Conservation (phyloP, 2,113 vertebrate species). For the Electrona antarctica region DNA sequence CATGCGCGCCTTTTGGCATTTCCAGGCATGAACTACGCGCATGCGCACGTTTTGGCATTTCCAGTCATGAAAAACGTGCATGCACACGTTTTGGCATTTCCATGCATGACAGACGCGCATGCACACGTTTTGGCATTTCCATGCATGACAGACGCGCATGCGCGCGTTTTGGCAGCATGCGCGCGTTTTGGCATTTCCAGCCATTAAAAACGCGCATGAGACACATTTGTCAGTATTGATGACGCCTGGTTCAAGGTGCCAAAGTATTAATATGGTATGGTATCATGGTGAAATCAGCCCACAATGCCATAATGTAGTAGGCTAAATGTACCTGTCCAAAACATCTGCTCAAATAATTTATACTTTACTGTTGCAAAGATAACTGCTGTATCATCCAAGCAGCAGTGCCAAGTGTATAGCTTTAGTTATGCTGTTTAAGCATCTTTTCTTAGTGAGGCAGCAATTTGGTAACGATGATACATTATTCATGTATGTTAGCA, state of each 20-base stretch:
- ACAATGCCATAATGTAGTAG: conserved; percentile 54
- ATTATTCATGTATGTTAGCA: conserved; percentile 73
- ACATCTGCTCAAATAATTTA: conserved; percentile 64
- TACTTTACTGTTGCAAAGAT: conserved; percentile 23
- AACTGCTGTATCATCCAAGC: conserved; percentile 30
- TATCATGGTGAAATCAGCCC: conserved; percentile 50
- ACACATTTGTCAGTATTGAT: conserved; percentile 24
- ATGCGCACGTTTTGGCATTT: no score
- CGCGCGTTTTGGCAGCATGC: no score
- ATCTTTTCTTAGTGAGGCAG: conserved; percentile 53
- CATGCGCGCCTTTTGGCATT: no score
- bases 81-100: no score
- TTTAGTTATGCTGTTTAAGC: conserved; percentile 43
- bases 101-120: no score
- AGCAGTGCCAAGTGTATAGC: conserved; percentile 37
- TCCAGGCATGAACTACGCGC: no score
- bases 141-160: no score
- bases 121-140: no score
- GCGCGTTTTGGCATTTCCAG: no score
- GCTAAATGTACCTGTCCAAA: conserved; percentile 49
- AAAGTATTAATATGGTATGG: conserved; percentile 37
- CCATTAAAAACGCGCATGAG: no score
- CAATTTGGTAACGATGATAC: conserved; percentile 69
- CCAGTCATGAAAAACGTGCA: no score
- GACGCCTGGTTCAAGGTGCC: conserved; percentile 34